These are phyloP conservation scores for Potorous gilbertii DNA, from an alignment of 2,797 vertebrate genomes.

Conservation along the genomic window DNA sequence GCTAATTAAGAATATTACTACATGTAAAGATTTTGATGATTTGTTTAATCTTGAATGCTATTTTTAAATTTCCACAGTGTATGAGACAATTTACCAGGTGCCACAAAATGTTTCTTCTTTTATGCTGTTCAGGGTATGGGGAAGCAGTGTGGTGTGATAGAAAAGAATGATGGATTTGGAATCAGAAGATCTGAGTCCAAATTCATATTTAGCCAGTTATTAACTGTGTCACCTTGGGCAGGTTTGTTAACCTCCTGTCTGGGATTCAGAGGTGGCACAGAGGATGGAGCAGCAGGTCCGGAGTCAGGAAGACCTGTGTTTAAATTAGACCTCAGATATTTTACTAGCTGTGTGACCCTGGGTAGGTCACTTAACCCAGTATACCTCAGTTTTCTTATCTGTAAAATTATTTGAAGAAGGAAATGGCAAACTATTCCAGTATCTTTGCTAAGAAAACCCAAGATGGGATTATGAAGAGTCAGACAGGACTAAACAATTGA, in stretches of 20 bases:
- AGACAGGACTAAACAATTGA: neutral
- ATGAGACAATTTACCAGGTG: neutral
- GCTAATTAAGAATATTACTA: neutral
- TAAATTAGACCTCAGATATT: neutral
- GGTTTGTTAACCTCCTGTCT: neutral
- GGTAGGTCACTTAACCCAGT: neutral
- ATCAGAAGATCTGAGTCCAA: neutral
- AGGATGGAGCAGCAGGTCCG: rapidly evolving
- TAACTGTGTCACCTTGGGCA: neutral
- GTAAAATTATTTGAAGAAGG: neutral
- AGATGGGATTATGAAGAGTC: neutral
- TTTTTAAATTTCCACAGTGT: neutral
- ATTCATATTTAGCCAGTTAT: too few relatives aligned
- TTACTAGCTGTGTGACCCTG: neutral
- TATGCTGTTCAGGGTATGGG: neutral
- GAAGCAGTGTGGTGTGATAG: neutral
- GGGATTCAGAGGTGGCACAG: too few relatives aligned
- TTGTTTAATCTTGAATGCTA: neutral
- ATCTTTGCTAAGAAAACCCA: neutral
- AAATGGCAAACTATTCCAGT: neutral
- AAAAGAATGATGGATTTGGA: neutral
- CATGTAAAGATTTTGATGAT: neutral
- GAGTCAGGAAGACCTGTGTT: neutral
- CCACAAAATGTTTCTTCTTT: neutral
- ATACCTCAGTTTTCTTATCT: neutral